Base-by-base conservation (phyloP, 2,888 invertebrate genomes). In the Lithosia quadra region DNA sequence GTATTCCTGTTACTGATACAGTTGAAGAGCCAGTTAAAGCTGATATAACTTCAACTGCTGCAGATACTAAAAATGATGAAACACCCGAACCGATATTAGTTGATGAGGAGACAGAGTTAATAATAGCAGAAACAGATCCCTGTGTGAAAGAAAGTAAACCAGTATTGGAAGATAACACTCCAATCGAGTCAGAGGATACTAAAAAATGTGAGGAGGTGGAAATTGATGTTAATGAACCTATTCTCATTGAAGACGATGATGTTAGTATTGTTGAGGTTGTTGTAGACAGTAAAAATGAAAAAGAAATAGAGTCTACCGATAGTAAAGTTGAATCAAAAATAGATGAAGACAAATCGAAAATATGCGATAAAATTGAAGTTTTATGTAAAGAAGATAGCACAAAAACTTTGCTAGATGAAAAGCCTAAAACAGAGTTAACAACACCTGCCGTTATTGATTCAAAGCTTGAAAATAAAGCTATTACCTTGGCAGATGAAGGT, bases 241-340 rank as follows among this genome's bases (percentile, higher is more conserved):
- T 69, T 34, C 36, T 71, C 13, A 71, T 71, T 53, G 64, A 67
- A 15, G 70, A 71, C 22, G 67, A 71, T 15, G 70, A 67, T 71
- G 63, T 64, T 2, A 61, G 57, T 64, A 15, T 71, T 43, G 56
- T 67, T n/a, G 67, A 71, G 67, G 70, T 67, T 36, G 49, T 53
- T 39, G 60, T 63, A 2, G 68, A 58, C 49, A 15, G 28, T 4
- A 71, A 65, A 24, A 22, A 22, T 22, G 34, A 53, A 18, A 67
- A 60, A 36, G 57, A 34, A 18, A 18, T 36, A 43, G 24, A n/a
- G n/a, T 7, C 36, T 24, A n/a, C 8, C 36, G n/a, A 63, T 63
- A 61, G 4, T 4, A 56, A 34, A 49, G 57, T 7, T 33, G 21
- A 59, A 43, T 13, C 11, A 21, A 39, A 63, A 34, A 4, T 59